A percentile compares a stretch with the other conserved stretches of the same genome.
These are phyloP conservation scores for Catocala sponsa DNA, from an alignment of 2,888 invertebrate species.

Conservation along the genomic window DNA sequence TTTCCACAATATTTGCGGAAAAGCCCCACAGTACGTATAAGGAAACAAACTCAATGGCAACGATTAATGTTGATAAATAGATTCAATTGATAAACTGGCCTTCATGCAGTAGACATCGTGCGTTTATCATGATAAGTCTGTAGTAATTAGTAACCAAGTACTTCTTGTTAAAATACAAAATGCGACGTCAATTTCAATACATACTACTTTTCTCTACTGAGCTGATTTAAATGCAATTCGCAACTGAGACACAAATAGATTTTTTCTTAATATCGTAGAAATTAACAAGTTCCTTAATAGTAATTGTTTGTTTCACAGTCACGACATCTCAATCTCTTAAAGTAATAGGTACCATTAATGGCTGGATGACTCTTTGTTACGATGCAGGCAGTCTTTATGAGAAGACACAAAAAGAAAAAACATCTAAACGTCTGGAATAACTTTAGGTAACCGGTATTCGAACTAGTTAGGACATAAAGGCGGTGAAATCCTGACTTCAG, in stretches of 20 bases:
- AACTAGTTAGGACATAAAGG: background rate
- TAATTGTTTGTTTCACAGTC: too few relatives aligned
- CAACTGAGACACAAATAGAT: too few relatives aligned
- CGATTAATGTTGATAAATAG: slow-evolving; percentile 1
- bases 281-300: too few relatives aligned
- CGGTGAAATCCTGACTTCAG: too few relatives aligned
- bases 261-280: too few relatives aligned
- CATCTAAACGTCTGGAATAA: background rate
- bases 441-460: slow-evolving; percentile 2
- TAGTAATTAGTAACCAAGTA: background rate
- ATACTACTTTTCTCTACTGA: too few relatives aligned
- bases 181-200: too few relatives aligned
- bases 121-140: background rate
- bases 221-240: too few relatives aligned
- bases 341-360: too few relatives aligned
- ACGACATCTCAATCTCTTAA: too few relatives aligned
- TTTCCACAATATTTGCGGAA: slow-evolving; percentile 4
- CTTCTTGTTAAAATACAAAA: too few relatives aligned
- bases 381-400: slow-evolving; percentile 1
- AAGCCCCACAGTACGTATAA: background rate
- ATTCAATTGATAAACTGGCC: slow-evolving; percentile 1
- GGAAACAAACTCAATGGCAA: background rate
- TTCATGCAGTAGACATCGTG: background rate
- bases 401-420: background rate
- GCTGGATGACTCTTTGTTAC: background rate